Conservation (phyloP, 1,140 invertebrate genomes). For the Idris sp. region DNA sequence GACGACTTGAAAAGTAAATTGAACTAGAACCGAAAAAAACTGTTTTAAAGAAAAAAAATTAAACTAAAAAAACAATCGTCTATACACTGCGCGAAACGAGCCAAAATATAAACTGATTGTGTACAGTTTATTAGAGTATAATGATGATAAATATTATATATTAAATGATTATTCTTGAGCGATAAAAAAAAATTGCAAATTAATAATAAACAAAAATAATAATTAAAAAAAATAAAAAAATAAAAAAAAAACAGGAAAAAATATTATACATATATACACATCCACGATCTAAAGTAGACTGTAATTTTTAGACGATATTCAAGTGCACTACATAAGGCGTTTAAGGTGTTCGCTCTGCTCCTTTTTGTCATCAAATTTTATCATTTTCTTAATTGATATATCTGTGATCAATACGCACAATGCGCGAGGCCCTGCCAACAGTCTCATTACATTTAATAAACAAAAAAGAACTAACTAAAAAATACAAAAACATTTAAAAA, state of each 20-base stretch:
- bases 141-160: slow-evolving; percentile 70
- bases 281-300: slow-evolving; percentile 65
- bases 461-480: too few relatives aligned
- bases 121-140: slow-evolving; percentile 77
- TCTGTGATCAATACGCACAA: slow-evolving; percentile 68
- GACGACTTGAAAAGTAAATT: background rate
- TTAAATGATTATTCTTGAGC: slow-evolving; percentile 67
- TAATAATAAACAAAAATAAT: slow-evolving; percentile 9
- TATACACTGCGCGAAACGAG: slow-evolving; percentile 63
- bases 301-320: slow-evolving; percentile 66
- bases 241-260: too few relatives aligned
- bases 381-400: slow-evolving; percentile 62
- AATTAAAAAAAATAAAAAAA: slow-evolving; percentile 63
- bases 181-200: slow-evolving; percentile 27
- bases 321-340: slow-evolving; percentile 55
- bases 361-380: slow-evolving; percentile 63
- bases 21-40: background rate
- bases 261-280: slow-evolving; percentile 62
- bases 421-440: slow-evolving; percentile 37
- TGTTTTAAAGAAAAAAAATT: too few relatives aligned
- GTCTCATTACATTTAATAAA: slow-evolving; percentile 32
- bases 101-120: slow-evolving; percentile 75
- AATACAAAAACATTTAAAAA: too few relatives aligned
- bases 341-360: slow-evolving; percentile 62
- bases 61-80: slow-evolving; percentile 50